Evolutionary conservation across 1,140 invertebrate genomes (phyloP).

Genomic region (Euura saliciscinereae): DNA sequence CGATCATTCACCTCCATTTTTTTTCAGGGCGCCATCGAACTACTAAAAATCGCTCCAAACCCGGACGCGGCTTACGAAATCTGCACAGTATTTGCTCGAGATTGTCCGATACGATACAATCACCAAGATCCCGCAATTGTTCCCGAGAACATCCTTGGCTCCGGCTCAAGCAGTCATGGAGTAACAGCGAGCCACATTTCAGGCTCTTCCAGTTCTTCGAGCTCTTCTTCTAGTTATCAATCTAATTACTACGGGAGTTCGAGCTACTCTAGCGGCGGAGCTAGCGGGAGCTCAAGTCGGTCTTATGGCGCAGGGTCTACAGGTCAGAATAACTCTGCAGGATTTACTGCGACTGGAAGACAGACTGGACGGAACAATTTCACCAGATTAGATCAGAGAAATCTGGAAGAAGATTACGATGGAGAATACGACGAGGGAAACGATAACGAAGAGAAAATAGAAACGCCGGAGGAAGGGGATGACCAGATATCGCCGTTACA

Average conservation of each 20-base stretch:
- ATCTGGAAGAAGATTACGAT: neutral
- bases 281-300: neutral
- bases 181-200: neutral
- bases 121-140: neutral
- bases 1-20: constrained; percentile 13
- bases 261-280: neutral
- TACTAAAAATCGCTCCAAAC: constrained; percentile 72
- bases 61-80: constrained; percentile 83
- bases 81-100: constrained; percentile 69
- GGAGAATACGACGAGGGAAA: neutral
- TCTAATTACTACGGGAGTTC: neutral
- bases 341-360: too few species aligned
- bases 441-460: neutral
- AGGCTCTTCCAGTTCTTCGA: neutral
- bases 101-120: constrained; percentile 59
- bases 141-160: neutral
- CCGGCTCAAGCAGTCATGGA: neutral
- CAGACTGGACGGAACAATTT: too few species aligned
- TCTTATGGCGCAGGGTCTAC: neutral
- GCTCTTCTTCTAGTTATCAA: neutral
- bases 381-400: too few species aligned
- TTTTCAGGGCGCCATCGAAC: constrained; percentile 76
- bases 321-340: neutral
- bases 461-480: too few species aligned
- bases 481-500: too few species aligned